Conservation (phyloP, 2,113 vertebrate species). For the Notechis scutatus region DNA sequence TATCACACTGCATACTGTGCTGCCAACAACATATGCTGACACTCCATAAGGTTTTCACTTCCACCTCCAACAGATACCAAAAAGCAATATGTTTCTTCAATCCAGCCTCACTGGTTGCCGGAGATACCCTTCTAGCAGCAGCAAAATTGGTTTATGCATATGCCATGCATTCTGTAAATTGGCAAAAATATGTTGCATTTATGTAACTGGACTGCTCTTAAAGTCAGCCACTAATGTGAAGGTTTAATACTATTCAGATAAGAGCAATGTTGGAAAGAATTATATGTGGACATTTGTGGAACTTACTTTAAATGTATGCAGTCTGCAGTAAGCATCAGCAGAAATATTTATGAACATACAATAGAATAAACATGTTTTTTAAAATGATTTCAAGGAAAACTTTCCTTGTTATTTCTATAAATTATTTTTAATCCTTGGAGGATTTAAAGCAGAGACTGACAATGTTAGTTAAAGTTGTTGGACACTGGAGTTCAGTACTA, state of each 20-base stretch:
- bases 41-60: conserved; percentile 27
- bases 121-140: neutral
- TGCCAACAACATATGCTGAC: conserved; percentile 25
- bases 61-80: conserved; percentile 19
- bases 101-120: conserved; percentile 1
- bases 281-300: neutral
- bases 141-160: conserved; percentile 7
- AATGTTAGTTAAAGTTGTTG: neutral
- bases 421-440: neutral
- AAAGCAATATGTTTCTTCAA: conserved; percentile 27
- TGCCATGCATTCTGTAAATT: neutral
- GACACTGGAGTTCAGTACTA: neutral
- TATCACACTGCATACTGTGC: conserved; percentile 15
- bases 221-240: neutral
- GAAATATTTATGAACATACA: neutral
- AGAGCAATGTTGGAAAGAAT: neutral
- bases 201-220: conserved; percentile 3
- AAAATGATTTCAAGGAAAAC: neutral
- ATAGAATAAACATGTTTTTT: neutral
- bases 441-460: neutral
- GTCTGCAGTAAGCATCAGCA: neutral
- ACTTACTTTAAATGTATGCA: neutral
- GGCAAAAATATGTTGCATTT: neutral
- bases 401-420: neutral
- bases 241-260: neutral